Conservation (phyloP, 2,113 vertebrate genomes). For the Phaethon lepturus region DNA sequence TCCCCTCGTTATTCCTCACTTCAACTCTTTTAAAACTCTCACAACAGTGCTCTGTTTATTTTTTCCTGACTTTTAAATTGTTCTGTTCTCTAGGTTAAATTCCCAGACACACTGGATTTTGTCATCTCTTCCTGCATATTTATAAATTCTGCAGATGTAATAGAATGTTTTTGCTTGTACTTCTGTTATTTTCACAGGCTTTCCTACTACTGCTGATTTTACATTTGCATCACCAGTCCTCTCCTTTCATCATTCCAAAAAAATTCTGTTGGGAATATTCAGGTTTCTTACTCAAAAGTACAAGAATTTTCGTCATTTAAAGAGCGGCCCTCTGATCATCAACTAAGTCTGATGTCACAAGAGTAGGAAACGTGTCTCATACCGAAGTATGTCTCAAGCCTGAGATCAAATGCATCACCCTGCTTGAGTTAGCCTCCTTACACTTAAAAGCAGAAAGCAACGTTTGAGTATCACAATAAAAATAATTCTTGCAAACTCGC, state of each 20-base stretch:
- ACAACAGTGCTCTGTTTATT: not conserved
- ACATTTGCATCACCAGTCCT: not conserved
- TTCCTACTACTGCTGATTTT: not conserved
- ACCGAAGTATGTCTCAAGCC: not conserved
- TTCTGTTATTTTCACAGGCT: not conserved
- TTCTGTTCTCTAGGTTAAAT: not conserved
- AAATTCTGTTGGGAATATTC: not conserved
- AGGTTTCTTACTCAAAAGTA: not conserved
- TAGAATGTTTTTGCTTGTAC: not conserved
- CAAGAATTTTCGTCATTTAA: not conserved
- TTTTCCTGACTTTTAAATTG: not conserved
- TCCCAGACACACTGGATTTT: not conserved
- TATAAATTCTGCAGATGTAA: not conserved
- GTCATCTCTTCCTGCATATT: not conserved
- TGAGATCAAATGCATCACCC: not conserved
- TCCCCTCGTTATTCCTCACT: not conserved
- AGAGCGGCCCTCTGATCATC: not conserved
- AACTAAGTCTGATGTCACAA: not conserved
- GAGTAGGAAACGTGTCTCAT: not conserved
- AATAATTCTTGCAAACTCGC: not conserved
- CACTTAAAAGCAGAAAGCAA: not conserved
- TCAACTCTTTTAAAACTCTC: not conserved
- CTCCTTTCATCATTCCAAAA: not conserved
- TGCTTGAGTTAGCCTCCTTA: not conserved
- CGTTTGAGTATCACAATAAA: not conserved